Conservation (phyloP, 37 sponge, comb jelly and placozoan species). For the Hexactinellida sp. region DNA sequence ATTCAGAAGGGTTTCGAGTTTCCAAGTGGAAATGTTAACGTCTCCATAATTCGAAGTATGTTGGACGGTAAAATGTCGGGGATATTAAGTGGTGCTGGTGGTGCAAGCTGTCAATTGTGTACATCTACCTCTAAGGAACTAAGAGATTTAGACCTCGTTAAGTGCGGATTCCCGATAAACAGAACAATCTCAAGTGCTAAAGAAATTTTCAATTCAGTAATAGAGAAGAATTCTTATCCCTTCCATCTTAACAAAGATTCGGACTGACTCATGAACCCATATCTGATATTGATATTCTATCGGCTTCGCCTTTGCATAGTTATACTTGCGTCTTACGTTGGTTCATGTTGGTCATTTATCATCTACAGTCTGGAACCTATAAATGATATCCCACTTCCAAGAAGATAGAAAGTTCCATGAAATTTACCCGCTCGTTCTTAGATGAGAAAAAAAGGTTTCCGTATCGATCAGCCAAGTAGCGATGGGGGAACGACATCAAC, state of each 20-base stretch:
- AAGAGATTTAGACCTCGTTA: neutral
- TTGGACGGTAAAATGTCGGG: too few relatives aligned
- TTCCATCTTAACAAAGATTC: too few relatives aligned
- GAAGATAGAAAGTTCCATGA: too few relatives aligned
- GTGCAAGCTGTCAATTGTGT: too few relatives aligned
- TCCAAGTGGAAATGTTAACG: neutral
- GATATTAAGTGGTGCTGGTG: too few relatives aligned
- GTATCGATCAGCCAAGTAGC: too few relatives aligned
- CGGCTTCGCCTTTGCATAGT: neutral
- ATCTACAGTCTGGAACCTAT: neutral
- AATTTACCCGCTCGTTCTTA: too few relatives aligned
- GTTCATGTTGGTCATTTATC: neutral
- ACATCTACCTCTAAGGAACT: neutral
- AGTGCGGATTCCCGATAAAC: neutral
- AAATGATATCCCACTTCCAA: too few relatives aligned
- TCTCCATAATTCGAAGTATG: neutral
- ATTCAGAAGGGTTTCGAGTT: neutral
- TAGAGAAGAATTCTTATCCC: neutral
- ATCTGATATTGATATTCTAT: neutral
- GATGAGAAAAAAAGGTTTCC: too few relatives aligned
- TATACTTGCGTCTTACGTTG: neutral
- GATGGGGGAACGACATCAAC: too few relatives aligned
- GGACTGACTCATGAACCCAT: neutral
- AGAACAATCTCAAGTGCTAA: neutral
- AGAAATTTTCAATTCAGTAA: neutral